Percentiles rank a stretch among this genome's conserved stretches.
phyloP scores from a whole-genome alignment of 2,113 vertebrate species.

The Natator depressus region DNA sequence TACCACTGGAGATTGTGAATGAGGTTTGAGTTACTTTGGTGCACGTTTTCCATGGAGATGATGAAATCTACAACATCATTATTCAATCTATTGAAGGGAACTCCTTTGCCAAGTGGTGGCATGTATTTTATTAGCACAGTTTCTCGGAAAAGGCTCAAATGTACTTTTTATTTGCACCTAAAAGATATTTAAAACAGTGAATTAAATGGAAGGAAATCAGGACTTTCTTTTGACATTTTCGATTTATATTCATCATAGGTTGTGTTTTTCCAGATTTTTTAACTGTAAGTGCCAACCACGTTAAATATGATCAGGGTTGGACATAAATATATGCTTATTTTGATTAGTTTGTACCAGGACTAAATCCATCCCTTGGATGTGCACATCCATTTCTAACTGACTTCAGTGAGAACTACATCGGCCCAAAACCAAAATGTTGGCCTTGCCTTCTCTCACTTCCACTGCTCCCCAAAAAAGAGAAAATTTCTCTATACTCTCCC shows the following conservation, averaged over 20 bases:
- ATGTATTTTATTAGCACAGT: not conserved
- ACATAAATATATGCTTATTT: not conserved
- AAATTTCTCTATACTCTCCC: not conserved
- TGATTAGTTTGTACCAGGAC: not conserved
- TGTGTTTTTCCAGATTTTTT: not conserved
- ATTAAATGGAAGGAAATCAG: not conserved
- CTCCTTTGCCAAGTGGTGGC: not conserved
- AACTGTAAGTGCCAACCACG: not conserved
- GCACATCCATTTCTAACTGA: not conserved
- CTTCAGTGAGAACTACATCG: not conserved
- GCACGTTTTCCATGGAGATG: not conserved
- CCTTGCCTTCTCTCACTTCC: not conserved
- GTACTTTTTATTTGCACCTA: not conserved
- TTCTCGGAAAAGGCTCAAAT: slow-evolving; percentile 12
- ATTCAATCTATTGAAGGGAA: not conserved
- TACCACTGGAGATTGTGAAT: not conserved
- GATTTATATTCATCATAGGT: not conserved
- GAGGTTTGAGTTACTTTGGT: not conserved
- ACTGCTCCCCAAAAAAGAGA: not conserved
- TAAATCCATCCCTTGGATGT: not conserved
- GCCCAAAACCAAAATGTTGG: not conserved
- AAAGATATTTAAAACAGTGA: not conserved
- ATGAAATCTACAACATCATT: slow-evolving; percentile 33
- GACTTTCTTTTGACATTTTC: not conserved
- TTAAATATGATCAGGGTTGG: not conserved